Conservation (phyloP, 2,113 vertebrate genomes). For the Leiothrix lutea region DNA sequence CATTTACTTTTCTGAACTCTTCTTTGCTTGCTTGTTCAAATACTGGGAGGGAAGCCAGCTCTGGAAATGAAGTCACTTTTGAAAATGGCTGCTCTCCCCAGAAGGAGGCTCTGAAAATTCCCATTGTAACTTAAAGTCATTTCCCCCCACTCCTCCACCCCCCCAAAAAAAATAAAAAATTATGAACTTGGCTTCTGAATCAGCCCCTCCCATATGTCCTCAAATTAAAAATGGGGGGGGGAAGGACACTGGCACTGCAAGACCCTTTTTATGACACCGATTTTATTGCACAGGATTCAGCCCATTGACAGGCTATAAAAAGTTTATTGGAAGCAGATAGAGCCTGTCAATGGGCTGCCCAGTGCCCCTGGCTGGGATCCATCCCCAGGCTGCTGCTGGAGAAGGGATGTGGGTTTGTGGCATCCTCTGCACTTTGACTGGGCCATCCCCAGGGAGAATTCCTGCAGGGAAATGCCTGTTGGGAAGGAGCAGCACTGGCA, state of each 20-base stretch:
- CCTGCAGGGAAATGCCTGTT: fast-evolving
- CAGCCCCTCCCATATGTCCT: background rate
- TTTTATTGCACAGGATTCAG: constrained; percentile 51
- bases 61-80: constrained; percentile 60
- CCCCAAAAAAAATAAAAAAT: background rate
- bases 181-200: background rate
- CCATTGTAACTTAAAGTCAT: constrained; percentile 45
- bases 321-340: constrained; percentile 66
- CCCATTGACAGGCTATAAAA: constrained; percentile 65
- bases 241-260: constrained; percentile 19
- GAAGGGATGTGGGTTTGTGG: background rate
- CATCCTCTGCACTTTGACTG: fast-evolving
- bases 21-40: constrained; percentile 24
- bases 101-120: constrained; percentile 33
- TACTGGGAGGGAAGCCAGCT: constrained; percentile 50
- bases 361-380: background rate
- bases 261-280: constrained; percentile 46
- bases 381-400: background rate
- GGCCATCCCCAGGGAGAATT: fast-evolving
- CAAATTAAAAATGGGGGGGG: background rate
- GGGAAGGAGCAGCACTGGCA: fast-evolving
- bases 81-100: constrained; percentile 16
- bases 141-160: background rate
- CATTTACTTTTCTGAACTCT: background rate
- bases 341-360: background rate